These are phyloP conservation scores for Linnaemya tessellans DNA, from an alignment of 2,888 invertebrate genomes.

Conservation along the genomic window DNA sequence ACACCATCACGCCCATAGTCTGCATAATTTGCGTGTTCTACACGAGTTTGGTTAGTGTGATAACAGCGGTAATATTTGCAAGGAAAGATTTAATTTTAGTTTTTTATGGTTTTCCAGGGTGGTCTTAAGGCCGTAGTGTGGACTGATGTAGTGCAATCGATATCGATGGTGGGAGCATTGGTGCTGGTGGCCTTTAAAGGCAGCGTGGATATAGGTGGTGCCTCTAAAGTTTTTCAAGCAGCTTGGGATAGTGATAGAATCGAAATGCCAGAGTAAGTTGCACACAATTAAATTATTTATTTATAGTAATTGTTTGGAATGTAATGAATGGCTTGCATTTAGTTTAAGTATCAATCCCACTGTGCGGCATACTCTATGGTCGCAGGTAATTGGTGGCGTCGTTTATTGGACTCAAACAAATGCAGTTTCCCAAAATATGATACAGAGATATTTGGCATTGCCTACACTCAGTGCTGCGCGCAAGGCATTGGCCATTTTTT, in stretches of 20 bases:
- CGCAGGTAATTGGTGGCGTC: conserved; percentile 89
- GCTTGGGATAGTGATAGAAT: conserved; percentile 89
- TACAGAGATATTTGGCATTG: conserved; percentile 92
- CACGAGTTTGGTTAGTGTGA: conserved; percentile 89
- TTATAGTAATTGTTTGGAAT: background rate
- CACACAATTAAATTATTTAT: background rate
- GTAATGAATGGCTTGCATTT: background rate
- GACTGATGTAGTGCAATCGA: conserved; percentile 91
- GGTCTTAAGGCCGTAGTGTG: conserved; percentile 91
- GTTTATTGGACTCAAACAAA: conserved; percentile 91
- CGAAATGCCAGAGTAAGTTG: conserved; percentile 88
- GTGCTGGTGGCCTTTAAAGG: conserved; percentile 89
- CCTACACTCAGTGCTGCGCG: conserved; percentile 87
- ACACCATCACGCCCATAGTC: conserved; percentile 91
- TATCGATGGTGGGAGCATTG: conserved; percentile 91
- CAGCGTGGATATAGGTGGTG: conserved; percentile 89
- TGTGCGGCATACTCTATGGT: conserved; percentile 92
- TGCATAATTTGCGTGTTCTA: conserved; percentile 94
- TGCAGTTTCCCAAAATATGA: conserved; percentile 93
- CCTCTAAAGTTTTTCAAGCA: conserved; percentile 86
- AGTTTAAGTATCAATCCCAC: conserved; percentile 92
- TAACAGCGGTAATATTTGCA: background rate
- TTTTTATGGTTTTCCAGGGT: conserved; percentile 84
- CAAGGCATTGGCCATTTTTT: conserved; percentile 85
- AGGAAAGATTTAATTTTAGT: background rate